phyloP scores from a whole-genome alignment of 2,797 vertebrate species.

The Apogon talboti region DNA sequence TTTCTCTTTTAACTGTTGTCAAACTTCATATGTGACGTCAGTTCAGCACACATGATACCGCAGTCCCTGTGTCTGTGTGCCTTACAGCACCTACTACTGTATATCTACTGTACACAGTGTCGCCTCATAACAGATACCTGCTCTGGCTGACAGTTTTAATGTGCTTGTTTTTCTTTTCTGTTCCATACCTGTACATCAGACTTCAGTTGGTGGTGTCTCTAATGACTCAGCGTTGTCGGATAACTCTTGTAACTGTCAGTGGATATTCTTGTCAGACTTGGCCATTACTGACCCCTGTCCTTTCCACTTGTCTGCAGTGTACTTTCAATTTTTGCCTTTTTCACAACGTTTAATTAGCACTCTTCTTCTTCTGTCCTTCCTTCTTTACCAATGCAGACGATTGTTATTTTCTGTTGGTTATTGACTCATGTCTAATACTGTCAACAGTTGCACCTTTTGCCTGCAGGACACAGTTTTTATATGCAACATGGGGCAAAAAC shows the following conservation, averaged over 20 bases:
- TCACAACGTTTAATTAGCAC: slow-evolving; percentile 3
- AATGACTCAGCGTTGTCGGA: slow-evolving; percentile 27
- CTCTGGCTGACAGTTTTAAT: slow-evolving; percentile 14
- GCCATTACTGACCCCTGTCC: background rate
- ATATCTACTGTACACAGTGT: slow-evolving; percentile 35
- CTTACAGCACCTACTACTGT: slow-evolving; percentile 40
- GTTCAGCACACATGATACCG: slow-evolving; percentile 41
- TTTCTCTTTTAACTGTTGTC: slow-evolving; percentile 3
- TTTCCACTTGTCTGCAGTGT: slow-evolving; percentile 3
- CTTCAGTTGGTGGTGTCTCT: slow-evolving; percentile 14
- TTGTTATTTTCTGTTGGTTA: slow-evolving; percentile 24
- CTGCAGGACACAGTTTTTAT: slow-evolving; percentile 16
- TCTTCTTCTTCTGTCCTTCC: background rate
- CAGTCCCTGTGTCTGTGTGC: slow-evolving; percentile 63
- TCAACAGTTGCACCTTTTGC: slow-evolving; percentile 26
- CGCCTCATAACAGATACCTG: slow-evolving; percentile 39
- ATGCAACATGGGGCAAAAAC: slow-evolving; percentile 52
- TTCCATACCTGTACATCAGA: slow-evolving; percentile 26
- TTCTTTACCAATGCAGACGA: slow-evolving; percentile 2
- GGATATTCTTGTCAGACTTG: slow-evolving; percentile 15
- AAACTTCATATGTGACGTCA: slow-evolving; percentile 14
- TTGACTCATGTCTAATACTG: slow-evolving; percentile 30
- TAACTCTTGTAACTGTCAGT: slow-evolving; percentile 20
- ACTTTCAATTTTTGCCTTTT: background rate
- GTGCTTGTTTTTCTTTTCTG: slow-evolving; percentile 13